Evolutionary conservation across 2,113 vertebrate species (phyloP), one percentile per base, ranked within the genome.

Genomic region (Microcebus griseorufus): DNA sequence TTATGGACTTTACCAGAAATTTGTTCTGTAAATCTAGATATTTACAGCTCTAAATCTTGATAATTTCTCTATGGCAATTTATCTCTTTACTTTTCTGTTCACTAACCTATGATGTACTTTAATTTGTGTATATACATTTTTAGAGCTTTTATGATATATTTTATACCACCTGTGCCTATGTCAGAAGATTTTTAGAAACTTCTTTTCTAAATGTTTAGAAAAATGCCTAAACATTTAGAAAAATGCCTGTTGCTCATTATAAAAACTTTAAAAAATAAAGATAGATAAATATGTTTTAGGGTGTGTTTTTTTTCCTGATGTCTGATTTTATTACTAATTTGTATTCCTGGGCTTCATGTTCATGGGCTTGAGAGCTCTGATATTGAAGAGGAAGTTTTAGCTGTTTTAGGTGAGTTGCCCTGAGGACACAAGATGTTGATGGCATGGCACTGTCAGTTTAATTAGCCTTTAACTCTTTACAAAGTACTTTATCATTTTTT

Each of bases 151-250:
- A 37, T 78, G 39, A 45, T 73, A 18, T 93, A 73, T 82, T 96
- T 96, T 70, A 62, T 86, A 32, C 9, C 10, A 48, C 29, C 37
- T 95, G 20, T 92, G 27, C 29, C n/a, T 73, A 23, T 11, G 6
- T 58, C 73, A 82, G 58, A 88, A 95, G 70, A 80, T 39, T 72
- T 92, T 96, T 83, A 79, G 70, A 95, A 84, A 76, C 29, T 51
- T 64, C 78, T 48, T 81, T 90, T 53, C 62, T 79, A 94, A 53
- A 2, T 62, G 23, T 62, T 65, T 34, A 48, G 45, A 48, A 48
- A 48, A 48, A 48, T 48, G 51, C 55, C 4, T 51, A 76, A 76
- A 51, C 48, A 5, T 79, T n/a, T 55, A 16, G 10, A 39, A 72
- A 72, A 72, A 37, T 90, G 55, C 37, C 76, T 81, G 62, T 84